Evolutionary conservation across 2,888 invertebrate species (phyloP), one percentile per base, ranked within the genome.

Genomic region (Digitonthophagus gazella): DNA sequence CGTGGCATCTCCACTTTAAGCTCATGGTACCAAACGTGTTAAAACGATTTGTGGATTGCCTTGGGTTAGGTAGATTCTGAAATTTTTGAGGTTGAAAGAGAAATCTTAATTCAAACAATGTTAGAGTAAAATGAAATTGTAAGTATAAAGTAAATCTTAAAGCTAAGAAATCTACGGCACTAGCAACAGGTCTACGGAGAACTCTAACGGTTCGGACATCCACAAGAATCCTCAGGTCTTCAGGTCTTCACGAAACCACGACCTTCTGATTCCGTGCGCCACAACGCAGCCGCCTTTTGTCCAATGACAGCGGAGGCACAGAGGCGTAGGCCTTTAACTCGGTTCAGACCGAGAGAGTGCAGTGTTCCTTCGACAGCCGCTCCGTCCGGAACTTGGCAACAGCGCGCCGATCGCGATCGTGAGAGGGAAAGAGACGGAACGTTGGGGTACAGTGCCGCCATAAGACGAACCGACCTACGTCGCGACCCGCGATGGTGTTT

Each of bases 401-500:
- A 44, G 28, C 28, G 28, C 28, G 8, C 28, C 8, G 28, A 44
- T 44, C 28, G 28, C 28, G 28, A 44, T 44, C 28, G 28, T n/a
- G 18, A 20, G 61, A 19, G 61, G n/a, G 18, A 61, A 6, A 61
- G n/a, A 18, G 61, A 61, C 16, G 18, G 18, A 20, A 4, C 18
- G 2, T 6, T 14, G 18, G 61, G 8, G 61, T 61, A 61, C 61
- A 61, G 61, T 61, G 61, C 20, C 20, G 18, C 20, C 61, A 61
- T 61, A 61, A 61, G 18, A 61, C 61, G 15, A 18, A 18, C n/a
- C 20, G 19, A 19, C 16, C 19, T 20, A 20, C 19, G 19, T 20
- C n/a, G 18, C 28, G 28, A 44, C 28, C 28, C 61, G 61, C 19
- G 18, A 16, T n/a, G 20, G 61, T 61, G 61, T 61, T 15, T 61